These are phyloP conservation scores for Urosaurus nigricauda DNA, from an alignment of 2,797 vertebrate genomes.

Conservation along the genomic window DNA sequence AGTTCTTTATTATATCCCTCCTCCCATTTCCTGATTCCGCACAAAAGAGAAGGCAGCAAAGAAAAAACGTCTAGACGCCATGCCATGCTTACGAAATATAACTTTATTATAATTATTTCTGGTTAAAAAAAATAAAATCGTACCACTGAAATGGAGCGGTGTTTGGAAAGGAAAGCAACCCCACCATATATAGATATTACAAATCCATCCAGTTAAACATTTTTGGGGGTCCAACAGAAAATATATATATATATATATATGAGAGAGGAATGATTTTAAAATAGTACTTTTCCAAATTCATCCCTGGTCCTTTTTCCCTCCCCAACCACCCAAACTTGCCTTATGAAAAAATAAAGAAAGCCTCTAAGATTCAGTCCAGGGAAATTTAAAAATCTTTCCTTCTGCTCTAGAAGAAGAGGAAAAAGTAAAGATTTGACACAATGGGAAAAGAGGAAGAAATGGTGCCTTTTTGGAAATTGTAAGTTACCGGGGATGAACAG, in stretches of 20 bases:
- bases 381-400: background rate
- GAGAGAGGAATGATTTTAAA: conserved; percentile 1
- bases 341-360: conserved; percentile 56
- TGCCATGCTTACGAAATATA: conserved; percentile 75
- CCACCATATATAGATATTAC: conserved; percentile 15
- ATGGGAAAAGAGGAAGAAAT: background rate
- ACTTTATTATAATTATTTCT: conserved; percentile 79
- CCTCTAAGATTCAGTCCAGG: conserved; percentile 29
- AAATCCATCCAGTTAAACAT: conserved; percentile 67
- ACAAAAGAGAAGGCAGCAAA: background rate
- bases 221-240: conserved; percentile 11
- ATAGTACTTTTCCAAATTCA: background rate
- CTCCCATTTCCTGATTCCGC: too few relatives aligned
- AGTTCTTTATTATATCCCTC: background rate
- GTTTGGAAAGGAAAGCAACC: conserved; percentile 43
- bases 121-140: conserved; percentile 70
- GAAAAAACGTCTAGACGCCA: conserved; percentile 9
- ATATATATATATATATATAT: background rate
- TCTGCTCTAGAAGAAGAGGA: background rate
- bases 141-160: conserved; percentile 68
- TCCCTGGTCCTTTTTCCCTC: too few relatives aligned
- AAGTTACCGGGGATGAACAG: background rate
- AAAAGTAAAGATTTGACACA: conserved; percentile 45
- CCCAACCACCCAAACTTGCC: background rate
- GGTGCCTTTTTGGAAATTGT: background rate